Conservation (phyloP, 1,140 invertebrate genomes). For the Aphelinus certus region DNA sequence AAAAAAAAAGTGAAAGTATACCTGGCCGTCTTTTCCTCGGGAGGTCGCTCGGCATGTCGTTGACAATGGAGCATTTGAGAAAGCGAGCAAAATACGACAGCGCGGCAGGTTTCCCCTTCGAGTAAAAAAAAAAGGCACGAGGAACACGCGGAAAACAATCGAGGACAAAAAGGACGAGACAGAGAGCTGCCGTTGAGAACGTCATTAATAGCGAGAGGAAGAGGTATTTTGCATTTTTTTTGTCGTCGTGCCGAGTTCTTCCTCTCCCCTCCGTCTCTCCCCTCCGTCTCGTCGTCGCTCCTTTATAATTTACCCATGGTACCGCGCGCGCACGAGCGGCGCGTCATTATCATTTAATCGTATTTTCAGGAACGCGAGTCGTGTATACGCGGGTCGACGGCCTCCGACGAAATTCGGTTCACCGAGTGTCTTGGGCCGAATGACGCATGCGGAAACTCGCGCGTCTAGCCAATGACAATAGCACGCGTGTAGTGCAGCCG, state of each 20-base stretch:
- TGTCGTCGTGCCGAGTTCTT: neutral
- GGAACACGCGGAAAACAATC: constrained; percentile 5
- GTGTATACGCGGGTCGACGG: too few species aligned
- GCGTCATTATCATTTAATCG: neutral
- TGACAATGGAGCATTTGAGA: constrained; percentile 20
- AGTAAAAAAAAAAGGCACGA: constrained; percentile 1
- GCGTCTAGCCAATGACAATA: too few species aligned
- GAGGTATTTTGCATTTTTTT: constrained; percentile 3
- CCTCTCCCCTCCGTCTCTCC: neutral
- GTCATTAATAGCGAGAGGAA: constrained; percentile 24
- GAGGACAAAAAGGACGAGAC: neutral
- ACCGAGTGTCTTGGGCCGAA: too few species aligned
- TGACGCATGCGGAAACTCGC: too few species aligned
- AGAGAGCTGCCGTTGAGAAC: constrained; percentile 14
- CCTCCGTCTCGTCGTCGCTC: neutral
- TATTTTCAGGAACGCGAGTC: too few species aligned
- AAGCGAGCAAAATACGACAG: constrained; percentile 25
- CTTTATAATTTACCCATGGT: constrained; percentile 12
- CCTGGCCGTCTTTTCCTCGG: neutral
- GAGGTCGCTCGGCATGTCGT: neutral
- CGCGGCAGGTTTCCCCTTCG: neutral
- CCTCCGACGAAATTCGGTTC: too few species aligned
- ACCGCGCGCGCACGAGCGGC: neutral
- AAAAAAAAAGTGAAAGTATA: neutral
- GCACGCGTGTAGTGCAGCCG: too few species aligned